These are phyloP conservation scores for Merops nubicus DNA, from an alignment of 2,113 vertebrate genomes.

Conservation along the genomic window DNA sequence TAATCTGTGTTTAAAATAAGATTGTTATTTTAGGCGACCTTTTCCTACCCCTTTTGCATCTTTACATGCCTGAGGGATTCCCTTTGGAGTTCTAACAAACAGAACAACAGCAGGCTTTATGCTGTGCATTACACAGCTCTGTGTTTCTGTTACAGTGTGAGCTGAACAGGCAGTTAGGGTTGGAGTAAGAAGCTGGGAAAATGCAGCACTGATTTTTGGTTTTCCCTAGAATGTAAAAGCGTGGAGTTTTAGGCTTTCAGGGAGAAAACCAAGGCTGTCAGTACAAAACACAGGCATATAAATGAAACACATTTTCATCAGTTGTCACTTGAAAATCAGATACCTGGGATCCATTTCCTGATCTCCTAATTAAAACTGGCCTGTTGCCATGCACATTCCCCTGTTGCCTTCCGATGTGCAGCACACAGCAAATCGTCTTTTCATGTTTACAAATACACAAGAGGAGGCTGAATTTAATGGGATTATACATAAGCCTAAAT, in stretches of 20 bases:
- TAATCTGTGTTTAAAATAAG: slow-evolving; percentile 44
- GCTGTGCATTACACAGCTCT: background rate
- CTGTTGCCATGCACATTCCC: background rate
- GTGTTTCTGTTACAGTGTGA: background rate
- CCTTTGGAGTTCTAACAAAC: slow-evolving; percentile 38
- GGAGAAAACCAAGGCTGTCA: background rate
- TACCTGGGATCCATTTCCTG: background rate
- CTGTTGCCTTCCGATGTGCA: background rate
- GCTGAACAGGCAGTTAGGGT: background rate
- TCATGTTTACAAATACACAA: background rate
- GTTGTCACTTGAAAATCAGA: background rate
- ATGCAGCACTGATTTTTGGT: background rate
- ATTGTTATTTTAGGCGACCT: slow-evolving; percentile 34
- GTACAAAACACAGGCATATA: background rate
- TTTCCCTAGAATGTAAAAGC: background rate
- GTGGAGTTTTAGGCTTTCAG: background rate
- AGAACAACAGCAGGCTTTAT: background rate
- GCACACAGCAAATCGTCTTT: background rate
- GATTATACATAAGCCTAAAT: background rate
- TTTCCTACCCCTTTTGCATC: background rate
- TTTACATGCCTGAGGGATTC: slow-evolving; percentile 59
- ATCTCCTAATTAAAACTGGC: background rate
- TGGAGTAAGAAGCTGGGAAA: background rate
- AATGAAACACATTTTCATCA: background rate
- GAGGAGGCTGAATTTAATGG: background rate